These are phyloP conservation scores for Clarias pachynema DNA, from an alignment of 2,797 vertebrate species.

Conservation along the genomic window DNA sequence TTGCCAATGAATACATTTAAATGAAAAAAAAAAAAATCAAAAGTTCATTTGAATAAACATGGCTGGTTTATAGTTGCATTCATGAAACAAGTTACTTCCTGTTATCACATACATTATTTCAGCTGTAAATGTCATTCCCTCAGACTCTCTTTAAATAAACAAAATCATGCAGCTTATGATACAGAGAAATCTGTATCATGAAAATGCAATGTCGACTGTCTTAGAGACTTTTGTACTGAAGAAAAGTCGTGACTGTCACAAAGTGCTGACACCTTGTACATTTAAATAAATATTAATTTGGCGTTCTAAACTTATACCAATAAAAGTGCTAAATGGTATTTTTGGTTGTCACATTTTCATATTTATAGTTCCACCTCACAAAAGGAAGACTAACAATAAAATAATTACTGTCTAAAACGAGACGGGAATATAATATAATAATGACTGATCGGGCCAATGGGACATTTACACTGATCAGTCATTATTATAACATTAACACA, in stretches of 20 bases:
- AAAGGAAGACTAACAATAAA: neutral
- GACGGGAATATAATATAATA: no score
- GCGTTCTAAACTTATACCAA: no score
- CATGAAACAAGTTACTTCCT: slow-evolving; percentile 10
- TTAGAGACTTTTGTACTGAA: neutral
- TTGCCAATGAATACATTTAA: neutral
- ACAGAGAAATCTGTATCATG: neutral
- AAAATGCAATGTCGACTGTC: slow-evolving; percentile 1
- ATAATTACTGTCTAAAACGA: neutral
- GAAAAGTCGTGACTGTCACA: neutral
- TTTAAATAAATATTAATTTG: neutral
- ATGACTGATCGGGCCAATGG: no score
- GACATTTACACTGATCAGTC: no score
- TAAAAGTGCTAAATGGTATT: neutral
- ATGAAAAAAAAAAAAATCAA: no score
- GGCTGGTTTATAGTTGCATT: neutral
- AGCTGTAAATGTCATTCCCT: neutral
- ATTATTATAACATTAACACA: no score
- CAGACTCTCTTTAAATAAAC: neutral
- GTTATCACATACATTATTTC: neutral
- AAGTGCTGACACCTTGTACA: neutral
- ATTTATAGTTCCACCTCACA: neutral
- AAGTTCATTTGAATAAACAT: neutral
- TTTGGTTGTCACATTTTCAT: neutral
- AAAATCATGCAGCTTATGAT: neutral